Evolutionary conservation across 2,888 invertebrate species (phyloP).

Genomic region (Drosophila multiciliata): DNA sequence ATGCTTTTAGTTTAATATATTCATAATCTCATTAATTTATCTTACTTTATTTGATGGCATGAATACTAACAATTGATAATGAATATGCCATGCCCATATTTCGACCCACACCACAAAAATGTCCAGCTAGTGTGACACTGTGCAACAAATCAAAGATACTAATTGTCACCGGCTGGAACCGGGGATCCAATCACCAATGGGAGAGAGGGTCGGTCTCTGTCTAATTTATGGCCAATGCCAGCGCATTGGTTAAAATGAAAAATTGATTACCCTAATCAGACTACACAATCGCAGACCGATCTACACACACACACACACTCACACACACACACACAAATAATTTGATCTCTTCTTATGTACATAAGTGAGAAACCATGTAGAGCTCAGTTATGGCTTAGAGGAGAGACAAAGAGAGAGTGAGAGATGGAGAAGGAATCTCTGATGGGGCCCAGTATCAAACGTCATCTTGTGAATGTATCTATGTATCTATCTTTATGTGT

Average conservation of each 20-base stretch:
- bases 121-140: neutral
- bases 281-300: conserved; percentile 57
- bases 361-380: conserved; percentile 77
- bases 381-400: conserved; percentile 6
- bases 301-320: conserved; percentile 28
- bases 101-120: neutral
- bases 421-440: neutral
- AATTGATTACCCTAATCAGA: conserved; percentile 75
- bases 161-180: conserved; percentile 40
- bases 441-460: conserved; percentile 40
- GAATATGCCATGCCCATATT: conserved; percentile 13
- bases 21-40: conserved; percentile 22
- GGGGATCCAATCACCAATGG: conserved; percentile 58
- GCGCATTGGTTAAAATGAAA: conserved; percentile 71
- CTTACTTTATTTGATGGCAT: conserved; percentile 39
- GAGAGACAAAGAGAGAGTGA: neutral
- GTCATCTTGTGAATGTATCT: conserved; percentile 37
- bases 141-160: conserved; percentile 36
- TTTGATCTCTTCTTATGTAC: conserved; percentile 40
- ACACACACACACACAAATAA: conserved; percentile 1
- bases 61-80: conserved; percentile 48
- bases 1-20: neutral
- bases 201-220: conserved; percentile 60
- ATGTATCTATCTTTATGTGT: conserved; percentile 11
- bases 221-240: conserved; percentile 66